phyloP scores from a whole-genome alignment of 1,140 invertebrate genomes.

The Myzus persicae region DNA sequence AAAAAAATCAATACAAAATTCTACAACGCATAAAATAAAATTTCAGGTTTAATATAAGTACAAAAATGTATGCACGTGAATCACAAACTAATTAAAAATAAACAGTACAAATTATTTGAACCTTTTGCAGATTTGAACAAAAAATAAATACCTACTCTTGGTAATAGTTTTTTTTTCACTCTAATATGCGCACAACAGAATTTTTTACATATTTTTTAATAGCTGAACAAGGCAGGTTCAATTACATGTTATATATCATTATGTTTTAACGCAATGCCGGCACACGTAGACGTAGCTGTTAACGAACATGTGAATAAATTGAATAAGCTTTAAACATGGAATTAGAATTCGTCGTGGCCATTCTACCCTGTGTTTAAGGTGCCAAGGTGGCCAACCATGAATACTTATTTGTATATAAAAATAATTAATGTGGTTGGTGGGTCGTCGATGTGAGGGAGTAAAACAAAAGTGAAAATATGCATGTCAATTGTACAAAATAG shows the following conservation, averaged over 20 bases:
- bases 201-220: background rate
- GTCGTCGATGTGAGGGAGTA: background rate
- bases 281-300: background rate
- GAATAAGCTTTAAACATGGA: background rate
- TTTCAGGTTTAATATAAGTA: background rate
- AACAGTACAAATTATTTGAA: background rate
- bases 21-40: background rate
- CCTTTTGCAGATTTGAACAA: background rate
- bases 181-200: background rate
- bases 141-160: background rate
- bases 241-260: background rate
- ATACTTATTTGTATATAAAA: slow-evolving; percentile 4
- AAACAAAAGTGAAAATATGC: background rate
- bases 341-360: background rate
- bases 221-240: background rate
- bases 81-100: background rate
- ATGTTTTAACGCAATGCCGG: background rate
- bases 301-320: background rate
- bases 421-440: background rate
- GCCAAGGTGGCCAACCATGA: background rate
- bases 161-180: slow-evolving; percentile 8
- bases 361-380: background rate
- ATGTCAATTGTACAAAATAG: background rate
- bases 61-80: background rate
- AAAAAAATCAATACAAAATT: background rate